phyloP scores from a whole-genome alignment of 1,140 invertebrate species.

The Leptopilina boulardi region DNA sequence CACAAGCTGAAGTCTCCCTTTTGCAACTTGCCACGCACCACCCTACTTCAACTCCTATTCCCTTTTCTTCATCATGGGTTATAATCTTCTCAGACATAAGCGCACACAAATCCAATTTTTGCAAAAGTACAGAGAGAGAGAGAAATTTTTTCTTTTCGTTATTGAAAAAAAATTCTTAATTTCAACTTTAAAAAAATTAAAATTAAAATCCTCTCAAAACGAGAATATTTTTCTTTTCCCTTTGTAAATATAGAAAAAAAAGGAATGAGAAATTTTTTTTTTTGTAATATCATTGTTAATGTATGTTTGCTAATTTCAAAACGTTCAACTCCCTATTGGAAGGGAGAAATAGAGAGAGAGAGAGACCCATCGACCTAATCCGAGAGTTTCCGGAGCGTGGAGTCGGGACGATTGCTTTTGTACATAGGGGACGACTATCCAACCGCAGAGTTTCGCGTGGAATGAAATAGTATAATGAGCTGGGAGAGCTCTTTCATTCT shows the following conservation, averaged over 20 bases:
- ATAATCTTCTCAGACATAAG: slow-evolving; percentile 6
- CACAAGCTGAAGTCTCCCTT: not conserved
- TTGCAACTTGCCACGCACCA: not conserved
- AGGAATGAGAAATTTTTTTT: too few relatives aligned
- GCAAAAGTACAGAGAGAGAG: not conserved
- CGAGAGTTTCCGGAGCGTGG: not conserved
- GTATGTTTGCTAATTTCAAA: not conserved
- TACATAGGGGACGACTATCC: not conserved
- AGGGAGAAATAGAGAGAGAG: too few relatives aligned
- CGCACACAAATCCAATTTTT: not conserved
- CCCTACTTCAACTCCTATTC: not conserved
- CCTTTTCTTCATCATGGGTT: not conserved
- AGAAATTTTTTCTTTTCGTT: not conserved
- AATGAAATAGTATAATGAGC: slow-evolving; percentile 33
- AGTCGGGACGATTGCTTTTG: slow-evolving; percentile 5
- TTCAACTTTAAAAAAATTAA: too few relatives aligned
- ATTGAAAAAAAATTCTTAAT: not conserved
- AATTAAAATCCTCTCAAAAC: too few relatives aligned
- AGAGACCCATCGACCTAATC: not conserved
- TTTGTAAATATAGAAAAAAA: not conserved
- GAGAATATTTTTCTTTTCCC: not conserved
- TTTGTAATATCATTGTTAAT: not conserved
- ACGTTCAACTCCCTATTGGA: not conserved
- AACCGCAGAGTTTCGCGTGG: slow-evolving; percentile 1
- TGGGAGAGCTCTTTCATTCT: slow-evolving; percentile 13